These are phyloP conservation scores for Acanthoscelides obtectus DNA, from an alignment of 2,888 invertebrate genomes.

Conservation along the genomic window DNA sequence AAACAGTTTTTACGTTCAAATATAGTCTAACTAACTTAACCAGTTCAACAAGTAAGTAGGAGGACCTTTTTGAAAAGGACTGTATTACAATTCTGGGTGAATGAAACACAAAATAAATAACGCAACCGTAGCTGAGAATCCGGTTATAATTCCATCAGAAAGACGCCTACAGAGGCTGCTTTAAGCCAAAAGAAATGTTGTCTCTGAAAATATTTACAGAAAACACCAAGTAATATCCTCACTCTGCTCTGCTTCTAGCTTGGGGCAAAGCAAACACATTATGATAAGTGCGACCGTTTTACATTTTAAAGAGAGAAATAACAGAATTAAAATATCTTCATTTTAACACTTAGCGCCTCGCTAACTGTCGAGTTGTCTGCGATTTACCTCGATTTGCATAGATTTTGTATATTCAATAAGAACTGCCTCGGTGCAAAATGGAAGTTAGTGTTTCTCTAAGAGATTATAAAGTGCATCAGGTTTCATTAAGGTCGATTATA, in stretches of 20 bases:
- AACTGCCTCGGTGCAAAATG: background rate
- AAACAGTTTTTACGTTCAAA: too few species aligned
- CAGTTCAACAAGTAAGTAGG: too few species aligned
- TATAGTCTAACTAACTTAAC: too few species aligned
- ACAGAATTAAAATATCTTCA: background rate
- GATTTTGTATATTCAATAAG: background rate
- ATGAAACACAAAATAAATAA: too few species aligned
- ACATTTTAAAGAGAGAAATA: slow-evolving; percentile 7
- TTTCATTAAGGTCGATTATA: background rate
- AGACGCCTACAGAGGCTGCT: background rate
- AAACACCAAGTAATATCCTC: background rate
- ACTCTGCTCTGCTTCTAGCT: background rate
- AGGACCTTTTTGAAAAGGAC: too few species aligned
- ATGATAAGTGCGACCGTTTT: slow-evolving; percentile 14
- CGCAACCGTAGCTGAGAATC: background rate
- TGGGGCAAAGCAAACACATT: slow-evolving; percentile 12
- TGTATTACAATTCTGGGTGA: too few species aligned
- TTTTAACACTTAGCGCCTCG: background rate
- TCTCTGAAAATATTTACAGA: background rate
- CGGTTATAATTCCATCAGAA: background rate
- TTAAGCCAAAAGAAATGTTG: background rate
- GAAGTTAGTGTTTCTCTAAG: background rate
- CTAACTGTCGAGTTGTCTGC: background rate
- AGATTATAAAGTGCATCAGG: background rate
- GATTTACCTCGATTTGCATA: background rate